phyloP scores from a whole-genome alignment of 2,888 invertebrate genomes.

The Chrysomela aeneicollis region DNA sequence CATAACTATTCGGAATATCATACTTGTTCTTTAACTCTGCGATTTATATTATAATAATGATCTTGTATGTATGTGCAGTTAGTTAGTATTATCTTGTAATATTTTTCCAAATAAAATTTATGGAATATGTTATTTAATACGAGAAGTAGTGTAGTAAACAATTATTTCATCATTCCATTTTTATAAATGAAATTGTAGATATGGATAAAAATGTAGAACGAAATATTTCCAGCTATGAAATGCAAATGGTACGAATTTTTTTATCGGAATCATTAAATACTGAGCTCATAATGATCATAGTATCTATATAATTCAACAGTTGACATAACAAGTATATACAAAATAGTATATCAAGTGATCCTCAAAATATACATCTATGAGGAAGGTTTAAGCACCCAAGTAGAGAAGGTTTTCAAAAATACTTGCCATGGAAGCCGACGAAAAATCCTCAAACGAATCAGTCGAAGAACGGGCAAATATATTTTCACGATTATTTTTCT shows the following conservation, averaged over 20 bases:
- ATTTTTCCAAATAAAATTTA: too few relatives aligned
- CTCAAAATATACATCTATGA: background rate
- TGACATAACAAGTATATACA: background rate
- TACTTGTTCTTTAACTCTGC: background rate
- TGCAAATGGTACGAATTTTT: background rate
- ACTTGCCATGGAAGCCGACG: background rate
- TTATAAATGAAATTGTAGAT: too few relatives aligned
- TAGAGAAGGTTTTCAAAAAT: background rate
- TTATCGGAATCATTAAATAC: slow-evolving; percentile 3
- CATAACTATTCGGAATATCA: background rate
- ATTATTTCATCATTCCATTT: too few relatives aligned
- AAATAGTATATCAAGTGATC: background rate
- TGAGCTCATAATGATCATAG: background rate
- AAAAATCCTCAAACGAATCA: background rate
- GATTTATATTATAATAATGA: background rate
- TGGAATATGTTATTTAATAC: too few relatives aligned
- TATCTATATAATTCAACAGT: background rate
- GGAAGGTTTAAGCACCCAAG: background rate
- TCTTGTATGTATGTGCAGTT: too few relatives aligned
- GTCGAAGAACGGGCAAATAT: background rate
- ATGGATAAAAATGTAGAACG: background rate
- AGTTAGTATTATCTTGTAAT: too few relatives aligned
- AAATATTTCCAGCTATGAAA: background rate
- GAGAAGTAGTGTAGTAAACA: too few relatives aligned
- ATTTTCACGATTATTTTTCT: background rate